phyloP scores from a whole-genome alignment of 2,888 invertebrate genomes.

The Timandra comae region DNA sequence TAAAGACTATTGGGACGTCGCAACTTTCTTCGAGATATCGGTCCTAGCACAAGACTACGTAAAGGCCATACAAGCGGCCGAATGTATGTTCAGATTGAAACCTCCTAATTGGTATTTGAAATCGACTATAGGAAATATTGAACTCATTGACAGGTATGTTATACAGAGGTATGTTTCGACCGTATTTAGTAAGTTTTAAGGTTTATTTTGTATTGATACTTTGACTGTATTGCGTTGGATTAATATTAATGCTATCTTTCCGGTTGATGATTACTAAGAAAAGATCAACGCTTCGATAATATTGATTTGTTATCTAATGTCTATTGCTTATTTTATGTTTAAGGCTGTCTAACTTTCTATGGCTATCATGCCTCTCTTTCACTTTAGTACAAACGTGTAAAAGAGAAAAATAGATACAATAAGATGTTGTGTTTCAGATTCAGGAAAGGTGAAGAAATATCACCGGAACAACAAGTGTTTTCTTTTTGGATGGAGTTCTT shows the following conservation, averaged over 20 bases:
- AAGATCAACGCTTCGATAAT: too few relatives aligned
- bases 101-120: constrained; percentile 97
- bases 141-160: constrained; percentile 85
- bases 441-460: constrained; percentile 86
- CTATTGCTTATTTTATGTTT: too few relatives aligned
- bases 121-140: constrained; percentile 97
- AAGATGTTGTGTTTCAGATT: constrained; percentile 78
- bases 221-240: neutral
- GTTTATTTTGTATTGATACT: neutral
- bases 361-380: too few relatives aligned
- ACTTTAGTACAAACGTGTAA: too few relatives aligned
- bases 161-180: too few relatives aligned
- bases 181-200: too few relatives aligned
- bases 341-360: too few relatives aligned
- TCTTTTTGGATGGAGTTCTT: constrained; percentile 99
- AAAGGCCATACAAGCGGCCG: constrained; percentile 97
- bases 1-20: constrained; percentile 99
- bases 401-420: too few relatives aligned
- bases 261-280: too few relatives aligned
- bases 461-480: constrained; percentile 92
- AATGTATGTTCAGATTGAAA: constrained; percentile 93
- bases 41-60: constrained; percentile 97
- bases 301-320: too few relatives aligned
- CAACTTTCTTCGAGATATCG: constrained; percentile 98
- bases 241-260: neutral